Percentiles rank a stretch among this genome's conserved stretches.
phyloP scores from a whole-genome alignment of 2,888 invertebrate genomes.

The Melanophora roralis region DNA sequence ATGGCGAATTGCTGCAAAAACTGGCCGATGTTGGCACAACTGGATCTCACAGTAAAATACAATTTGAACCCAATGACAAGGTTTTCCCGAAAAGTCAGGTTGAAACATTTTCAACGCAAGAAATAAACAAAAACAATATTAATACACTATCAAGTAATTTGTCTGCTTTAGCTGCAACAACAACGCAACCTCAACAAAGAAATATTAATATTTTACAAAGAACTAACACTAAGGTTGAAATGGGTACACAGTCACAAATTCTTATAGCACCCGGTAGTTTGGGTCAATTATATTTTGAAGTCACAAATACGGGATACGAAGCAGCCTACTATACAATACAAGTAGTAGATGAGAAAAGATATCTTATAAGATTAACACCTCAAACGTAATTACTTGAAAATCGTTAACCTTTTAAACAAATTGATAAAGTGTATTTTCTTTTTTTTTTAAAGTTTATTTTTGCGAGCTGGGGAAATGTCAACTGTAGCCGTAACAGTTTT shows the following conservation, averaged over 20 bases:
- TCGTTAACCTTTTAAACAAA: neutral
- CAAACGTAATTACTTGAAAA: constrained; percentile 76
- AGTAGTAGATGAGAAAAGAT: constrained; percentile 80
- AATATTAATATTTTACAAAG: constrained; percentile 67
- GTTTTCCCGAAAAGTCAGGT: constrained; percentile 69
- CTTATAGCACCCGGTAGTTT: constrained; percentile 74
- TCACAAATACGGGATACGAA: constrained; percentile 83
- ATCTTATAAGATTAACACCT: constrained; percentile 80
- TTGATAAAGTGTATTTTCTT: neutral
- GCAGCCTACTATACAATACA: constrained; percentile 80
- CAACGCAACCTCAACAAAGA: constrained; percentile 16
- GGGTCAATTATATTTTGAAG: constrained; percentile 82
- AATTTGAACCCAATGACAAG: constrained; percentile 67
- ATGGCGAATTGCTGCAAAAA: constrained; percentile 37
- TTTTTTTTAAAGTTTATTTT: constrained; percentile 69
- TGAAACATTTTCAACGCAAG: constrained; percentile 72
- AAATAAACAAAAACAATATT: constrained; percentile 64
- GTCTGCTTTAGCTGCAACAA: constrained; percentile 21
- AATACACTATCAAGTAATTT: constrained; percentile 46
- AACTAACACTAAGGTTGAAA: constrained; percentile 76
- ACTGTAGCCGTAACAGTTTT: constrained; percentile 79
- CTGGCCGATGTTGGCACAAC: constrained; percentile 26
- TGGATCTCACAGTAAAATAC: constrained; percentile 66
- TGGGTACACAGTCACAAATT: constrained; percentile 78
- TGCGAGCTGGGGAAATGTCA: constrained; percentile 77